Percentiles rank a stretch among this genome's conserved stretches.
Conservation (phyloP, 2,888 invertebrate genomes). For the Sinotaia quadrata region DNA sequence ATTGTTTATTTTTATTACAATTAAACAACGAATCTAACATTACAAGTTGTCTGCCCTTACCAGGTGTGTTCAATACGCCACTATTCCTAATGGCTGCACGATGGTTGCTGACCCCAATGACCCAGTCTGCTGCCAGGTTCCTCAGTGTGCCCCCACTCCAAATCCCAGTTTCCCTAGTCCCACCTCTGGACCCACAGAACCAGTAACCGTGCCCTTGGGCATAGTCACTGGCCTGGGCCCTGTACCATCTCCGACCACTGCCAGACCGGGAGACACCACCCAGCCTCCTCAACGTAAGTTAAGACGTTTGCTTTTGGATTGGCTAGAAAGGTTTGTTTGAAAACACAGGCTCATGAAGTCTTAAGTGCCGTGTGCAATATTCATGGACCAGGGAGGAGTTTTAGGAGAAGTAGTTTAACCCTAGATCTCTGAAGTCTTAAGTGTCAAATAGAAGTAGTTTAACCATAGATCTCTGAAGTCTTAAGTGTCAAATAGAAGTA, state of each 20-base stretch:
- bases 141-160: slow-evolving; percentile 48
- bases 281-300: slow-evolving; percentile 11
- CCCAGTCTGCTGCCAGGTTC: slow-evolving; percentile 55
- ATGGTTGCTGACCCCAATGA: slow-evolving; percentile 55
- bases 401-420: too few relatives aligned
- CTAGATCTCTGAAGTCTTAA: too few relatives aligned
- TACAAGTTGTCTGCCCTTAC: too few relatives aligned
- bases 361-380: too few relatives aligned
- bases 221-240: slow-evolving; percentile 12
- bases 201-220: slow-evolving; percentile 19
- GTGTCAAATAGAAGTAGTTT: too few relatives aligned
- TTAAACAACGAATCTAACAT: too few relatives aligned
- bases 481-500: too few relatives aligned
- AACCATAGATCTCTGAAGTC: too few relatives aligned
- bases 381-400: too few relatives aligned
- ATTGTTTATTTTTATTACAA: too few relatives aligned
- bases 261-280: slow-evolving; percentile 16
- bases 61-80: slow-evolving; percentile 50
- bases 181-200: slow-evolving; percentile 21
- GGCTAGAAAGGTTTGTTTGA: too few relatives aligned
- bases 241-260: slow-evolving; percentile 17
- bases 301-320: background rate
- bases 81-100: slow-evolving; percentile 47
- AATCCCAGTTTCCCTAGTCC: slow-evolving; percentile 34
- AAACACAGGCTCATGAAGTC: too few relatives aligned